phyloP scores from a whole-genome alignment of 1,140 invertebrate species.

The Brachionus sp. region DNA sequence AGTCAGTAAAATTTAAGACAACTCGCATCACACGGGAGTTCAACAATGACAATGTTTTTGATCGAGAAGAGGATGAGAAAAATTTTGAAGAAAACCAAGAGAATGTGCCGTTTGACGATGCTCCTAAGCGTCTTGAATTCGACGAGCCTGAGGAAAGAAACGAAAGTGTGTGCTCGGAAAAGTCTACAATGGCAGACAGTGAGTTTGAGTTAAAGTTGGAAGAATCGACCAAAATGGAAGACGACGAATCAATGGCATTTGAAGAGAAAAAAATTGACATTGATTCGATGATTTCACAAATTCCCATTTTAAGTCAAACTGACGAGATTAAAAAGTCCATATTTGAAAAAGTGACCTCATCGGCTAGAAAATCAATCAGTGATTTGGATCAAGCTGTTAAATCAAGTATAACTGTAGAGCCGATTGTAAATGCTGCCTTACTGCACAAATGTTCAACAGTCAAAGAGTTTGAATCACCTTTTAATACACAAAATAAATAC shows the following conservation, averaged over 20 bases:
- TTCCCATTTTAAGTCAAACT: background rate
- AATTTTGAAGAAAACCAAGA: background rate
- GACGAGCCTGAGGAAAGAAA: background rate
- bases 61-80: background rate
- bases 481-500: background rate
- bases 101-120: background rate
- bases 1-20: background rate
- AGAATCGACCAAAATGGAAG: background rate
- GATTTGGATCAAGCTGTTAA: background rate
- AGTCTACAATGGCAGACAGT: background rate
- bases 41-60: background rate
- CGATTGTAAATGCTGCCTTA: background rate
- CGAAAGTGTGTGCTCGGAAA: background rate
- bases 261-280: conserved; percentile 14
- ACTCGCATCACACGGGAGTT: background rate
- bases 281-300: background rate
- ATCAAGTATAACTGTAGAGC: background rate
- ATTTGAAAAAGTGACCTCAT: conserved; percentile 3
- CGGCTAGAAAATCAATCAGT: background rate
- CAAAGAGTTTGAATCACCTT: conserved; percentile 10
- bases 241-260: background rate
- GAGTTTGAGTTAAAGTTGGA: background rate
- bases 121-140: background rate
- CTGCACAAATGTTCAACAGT: background rate
- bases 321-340: background rate